Percentiles rank a stretch among this genome's conserved stretches.
These are phyloP conservation scores for Drosophila arawakana DNA, from an alignment of 1,140 invertebrate species.

Conservation along the genomic window DNA sequence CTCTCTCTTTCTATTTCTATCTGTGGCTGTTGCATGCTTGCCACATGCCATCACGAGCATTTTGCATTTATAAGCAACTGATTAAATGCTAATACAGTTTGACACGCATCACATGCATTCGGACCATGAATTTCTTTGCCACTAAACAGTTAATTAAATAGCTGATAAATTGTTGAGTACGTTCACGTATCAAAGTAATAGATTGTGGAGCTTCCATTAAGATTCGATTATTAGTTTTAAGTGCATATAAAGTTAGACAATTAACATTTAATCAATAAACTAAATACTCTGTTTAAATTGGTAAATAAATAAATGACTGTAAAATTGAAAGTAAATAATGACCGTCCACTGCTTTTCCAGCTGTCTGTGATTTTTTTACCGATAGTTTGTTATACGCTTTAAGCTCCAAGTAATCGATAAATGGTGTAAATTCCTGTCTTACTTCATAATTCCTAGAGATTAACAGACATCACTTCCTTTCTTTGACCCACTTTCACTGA, in stretches of 20 bases:
- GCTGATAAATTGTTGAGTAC: background rate
- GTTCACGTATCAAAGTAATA: too few species aligned
- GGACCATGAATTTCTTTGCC: background rate
- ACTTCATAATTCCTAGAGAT: background rate
- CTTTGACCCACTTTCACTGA: background rate
- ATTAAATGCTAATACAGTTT: conserved; percentile 6
- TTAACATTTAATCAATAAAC: too few species aligned
- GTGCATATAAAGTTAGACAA: too few species aligned
- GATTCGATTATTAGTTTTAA: too few species aligned
- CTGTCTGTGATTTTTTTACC: too few species aligned
- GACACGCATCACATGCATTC: background rate
- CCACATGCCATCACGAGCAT: conserved; percentile 6
- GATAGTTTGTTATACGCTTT: too few species aligned
- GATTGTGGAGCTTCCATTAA: background rate
- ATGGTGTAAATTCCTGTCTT: too few species aligned
- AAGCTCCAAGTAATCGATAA: too few species aligned
- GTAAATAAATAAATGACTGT: too few species aligned
- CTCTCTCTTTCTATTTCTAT: background rate
- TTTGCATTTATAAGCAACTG: conserved; percentile 12
- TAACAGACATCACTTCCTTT: background rate
- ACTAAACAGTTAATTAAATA: background rate
- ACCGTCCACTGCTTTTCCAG: too few species aligned
- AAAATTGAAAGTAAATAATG: too few species aligned
- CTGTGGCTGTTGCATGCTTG: conserved; percentile 16
- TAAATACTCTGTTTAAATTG: too few species aligned